A percentile compares a stretch with the other conserved stretches of the same genome.
Conservation (phyloP, 2,797 vertebrate genomes). For the Mareca penelope region DNA sequence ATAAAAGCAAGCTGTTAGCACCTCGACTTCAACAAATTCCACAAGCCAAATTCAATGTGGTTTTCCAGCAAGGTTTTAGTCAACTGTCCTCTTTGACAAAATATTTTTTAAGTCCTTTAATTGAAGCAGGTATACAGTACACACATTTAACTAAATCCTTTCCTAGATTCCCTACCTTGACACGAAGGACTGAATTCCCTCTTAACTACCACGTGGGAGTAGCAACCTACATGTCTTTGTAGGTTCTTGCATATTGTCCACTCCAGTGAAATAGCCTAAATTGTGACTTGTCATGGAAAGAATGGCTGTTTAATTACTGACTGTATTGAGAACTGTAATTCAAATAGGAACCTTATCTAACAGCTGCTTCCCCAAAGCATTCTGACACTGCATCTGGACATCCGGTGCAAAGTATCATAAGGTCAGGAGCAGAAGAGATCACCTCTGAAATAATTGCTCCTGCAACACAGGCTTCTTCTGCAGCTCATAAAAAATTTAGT, state of each 20-base stretch:
- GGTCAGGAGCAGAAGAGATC: not conserved
- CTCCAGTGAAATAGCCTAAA: not conserved
- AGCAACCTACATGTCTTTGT: not conserved
- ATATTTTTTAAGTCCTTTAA: not conserved
- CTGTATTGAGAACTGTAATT: not conserved
- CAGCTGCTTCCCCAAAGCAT: not conserved
- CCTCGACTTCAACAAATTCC: not conserved
- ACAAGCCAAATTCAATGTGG: not conserved
- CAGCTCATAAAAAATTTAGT: not conserved
- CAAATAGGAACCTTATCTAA: not conserved
- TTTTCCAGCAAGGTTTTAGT: not conserved
- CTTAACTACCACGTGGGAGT: not conserved
- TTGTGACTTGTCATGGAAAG: not conserved
- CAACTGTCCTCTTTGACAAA: not conserved
- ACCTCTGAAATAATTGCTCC: not conserved
- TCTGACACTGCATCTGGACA: not conserved
- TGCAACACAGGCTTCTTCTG: not conserved
- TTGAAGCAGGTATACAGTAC: not conserved
- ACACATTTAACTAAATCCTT: not conserved
- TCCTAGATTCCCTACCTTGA: not conserved
- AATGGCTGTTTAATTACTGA: not conserved
- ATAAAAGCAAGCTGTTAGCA: not conserved
- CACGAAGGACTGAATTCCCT: not conserved
- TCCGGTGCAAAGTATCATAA: not conserved
- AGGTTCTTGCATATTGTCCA: not conserved